phyloP scores from a whole-genome alignment of 2,888 invertebrate genomes.

The Nomada fucata region DNA sequence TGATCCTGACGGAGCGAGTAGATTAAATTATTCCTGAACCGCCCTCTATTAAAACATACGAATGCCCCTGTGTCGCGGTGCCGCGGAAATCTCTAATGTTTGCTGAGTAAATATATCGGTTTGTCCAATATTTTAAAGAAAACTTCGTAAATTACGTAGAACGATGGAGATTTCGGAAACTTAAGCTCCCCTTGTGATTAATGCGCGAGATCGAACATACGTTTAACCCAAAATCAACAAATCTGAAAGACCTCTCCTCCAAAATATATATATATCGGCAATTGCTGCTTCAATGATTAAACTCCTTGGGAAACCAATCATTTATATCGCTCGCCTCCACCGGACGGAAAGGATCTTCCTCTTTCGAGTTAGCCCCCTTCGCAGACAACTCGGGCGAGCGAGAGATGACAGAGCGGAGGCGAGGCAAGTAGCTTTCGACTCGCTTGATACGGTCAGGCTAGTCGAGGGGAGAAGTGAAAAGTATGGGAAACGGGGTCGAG shows the following conservation, averaged over 20 bases:
- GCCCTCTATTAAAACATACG: conserved; percentile 14
- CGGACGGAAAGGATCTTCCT: background rate
- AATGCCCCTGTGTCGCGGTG: conserved; percentile 17
- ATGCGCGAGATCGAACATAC: too few relatives aligned
- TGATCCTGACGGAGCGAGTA: conserved; percentile 21
- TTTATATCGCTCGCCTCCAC: conserved; percentile 37
- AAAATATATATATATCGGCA: too few relatives aligned
- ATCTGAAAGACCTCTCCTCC: background rate
- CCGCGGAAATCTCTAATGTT: too few relatives aligned
- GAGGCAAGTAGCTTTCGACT: background rate
- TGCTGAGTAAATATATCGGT: background rate
- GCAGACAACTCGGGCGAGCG: conserved; percentile 39
- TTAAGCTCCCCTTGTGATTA: too few relatives aligned
- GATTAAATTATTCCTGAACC: conserved; percentile 45
- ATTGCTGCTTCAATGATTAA: conserved; percentile 14
- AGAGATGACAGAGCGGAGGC: background rate
- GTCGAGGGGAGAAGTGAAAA: conserved; percentile 62
- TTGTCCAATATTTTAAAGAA: too few relatives aligned
- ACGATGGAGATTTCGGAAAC: too few relatives aligned
- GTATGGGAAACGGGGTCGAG: conserved; percentile 69
- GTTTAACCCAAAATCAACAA: too few relatives aligned
- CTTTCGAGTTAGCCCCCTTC: conserved; percentile 14
- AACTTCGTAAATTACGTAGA: too few relatives aligned
- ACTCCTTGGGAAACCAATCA: background rate
- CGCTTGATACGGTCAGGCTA: conserved; percentile 39